Evolutionary conservation across 1,140 invertebrate genomes (phyloP).

Genomic region (Papilio polytes): DNA sequence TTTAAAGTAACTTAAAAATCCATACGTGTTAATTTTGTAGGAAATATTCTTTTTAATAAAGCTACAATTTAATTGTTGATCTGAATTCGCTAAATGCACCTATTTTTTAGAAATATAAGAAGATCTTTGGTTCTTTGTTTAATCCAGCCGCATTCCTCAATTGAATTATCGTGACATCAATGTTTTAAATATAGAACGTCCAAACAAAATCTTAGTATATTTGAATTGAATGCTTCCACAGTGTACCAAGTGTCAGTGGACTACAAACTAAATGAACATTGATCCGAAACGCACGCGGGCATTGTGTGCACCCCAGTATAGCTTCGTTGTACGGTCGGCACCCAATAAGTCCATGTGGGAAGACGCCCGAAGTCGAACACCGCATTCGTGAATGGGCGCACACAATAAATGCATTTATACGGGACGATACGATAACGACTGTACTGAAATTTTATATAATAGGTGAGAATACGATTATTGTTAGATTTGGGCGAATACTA

Average conservation of each 20-base stretch:
- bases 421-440: conserved; percentile 37
- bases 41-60: too few species aligned
- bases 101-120: not conserved
- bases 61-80: too few species aligned
- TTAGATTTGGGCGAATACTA: not conserved
- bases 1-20: too few species aligned
- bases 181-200: not conserved
- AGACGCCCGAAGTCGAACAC: conserved; percentile 41
- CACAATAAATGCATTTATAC: conserved; percentile 47
- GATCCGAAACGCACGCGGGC: not conserved
- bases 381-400: conserved; percentile 56
- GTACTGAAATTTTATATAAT: not conserved
- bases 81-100: not conserved
- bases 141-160: not conserved
- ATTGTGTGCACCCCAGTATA: conserved; percentile 31
- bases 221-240: conserved; percentile 21
- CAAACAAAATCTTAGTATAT: conserved; percentile 2
- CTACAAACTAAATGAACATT: conserved; percentile 26
- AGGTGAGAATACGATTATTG: not conserved
- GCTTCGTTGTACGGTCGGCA: conserved; percentile 38
- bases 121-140: not conserved
- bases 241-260: not conserved
- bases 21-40: too few species aligned
- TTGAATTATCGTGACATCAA: not conserved
- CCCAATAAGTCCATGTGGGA: conserved; percentile 50